A percentile compares a stretch with the other conserved stretches of the same genome.
These are phyloP conservation scores for Delia radicum DNA, from an alignment of 1,140 invertebrate species.

Conservation along the genomic window DNA sequence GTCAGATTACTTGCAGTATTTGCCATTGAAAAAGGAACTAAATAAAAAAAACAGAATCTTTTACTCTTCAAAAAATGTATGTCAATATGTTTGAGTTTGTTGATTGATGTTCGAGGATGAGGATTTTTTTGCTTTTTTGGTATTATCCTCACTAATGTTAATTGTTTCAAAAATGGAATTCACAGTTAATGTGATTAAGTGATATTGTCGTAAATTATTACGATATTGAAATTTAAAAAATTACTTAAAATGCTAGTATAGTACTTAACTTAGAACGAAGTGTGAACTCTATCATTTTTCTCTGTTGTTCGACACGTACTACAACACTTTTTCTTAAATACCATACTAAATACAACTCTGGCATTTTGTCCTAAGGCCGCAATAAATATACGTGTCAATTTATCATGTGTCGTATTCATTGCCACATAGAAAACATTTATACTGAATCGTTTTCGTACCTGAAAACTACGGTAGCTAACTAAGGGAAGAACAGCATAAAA, in stretches of 20 bases:
- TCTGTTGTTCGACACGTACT: not conserved
- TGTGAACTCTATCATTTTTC: too few species aligned
- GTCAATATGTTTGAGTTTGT: not conserved
- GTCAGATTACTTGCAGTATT: not conserved
- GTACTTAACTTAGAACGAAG: too few species aligned
- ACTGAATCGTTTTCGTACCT: not conserved
- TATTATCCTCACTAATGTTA: not conserved
- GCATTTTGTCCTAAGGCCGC: slow-evolving; percentile 17
- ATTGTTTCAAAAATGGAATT: too few species aligned
- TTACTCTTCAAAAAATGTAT: not conserved
- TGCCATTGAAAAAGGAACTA: not conserved
- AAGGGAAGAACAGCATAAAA: not conserved
- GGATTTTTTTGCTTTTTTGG: not conserved
- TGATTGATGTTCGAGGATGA: not conserved
- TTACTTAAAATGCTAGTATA: too few species aligned
- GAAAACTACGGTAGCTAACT: not conserved
- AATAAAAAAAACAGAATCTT: not conserved
- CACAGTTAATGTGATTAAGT: not conserved
- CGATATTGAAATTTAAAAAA: too few species aligned
- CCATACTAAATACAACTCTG: not conserved
- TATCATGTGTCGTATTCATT: not conserved
- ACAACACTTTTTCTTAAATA: slow-evolving; percentile 1
- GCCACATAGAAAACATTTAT: not conserved
- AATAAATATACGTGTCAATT: slow-evolving; percentile 22
- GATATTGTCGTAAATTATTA: not conserved